Evolutionary conservation across 2,113 vertebrate genomes (phyloP), one percentile per base, ranked within the genome.

Genomic region (Pica pica): DNA sequence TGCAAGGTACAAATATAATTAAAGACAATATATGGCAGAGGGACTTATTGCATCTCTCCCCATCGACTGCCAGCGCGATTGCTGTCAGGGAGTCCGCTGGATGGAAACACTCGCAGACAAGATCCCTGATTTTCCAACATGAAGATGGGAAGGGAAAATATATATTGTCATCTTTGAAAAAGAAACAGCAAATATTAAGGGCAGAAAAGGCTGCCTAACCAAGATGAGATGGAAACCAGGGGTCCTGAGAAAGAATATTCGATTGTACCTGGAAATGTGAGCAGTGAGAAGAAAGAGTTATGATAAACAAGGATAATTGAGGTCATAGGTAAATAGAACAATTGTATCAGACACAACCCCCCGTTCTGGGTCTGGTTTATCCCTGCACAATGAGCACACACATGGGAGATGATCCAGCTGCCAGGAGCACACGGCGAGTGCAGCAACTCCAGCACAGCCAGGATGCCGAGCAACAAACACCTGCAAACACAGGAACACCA

Each of bases 1-100:
- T 96, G 92, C 95, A 56, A 56, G 37, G 79, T 77, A 64, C 41
- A 87, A 93, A 50, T 61, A 52, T 86, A 96, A 96, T 97, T 97
- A 96, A 93, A 59, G 89, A 19, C 86, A 82, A 15, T 18, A 23
- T 37, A 13, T 6, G 52, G 74, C 73, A 95, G 83, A 76, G 82
- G 69, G 63, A 59, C 10, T 79, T 73, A 94, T 75, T 42, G 20
- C 90, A 68, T 67, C 89, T 93, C 81, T 74, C 28, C 24, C 69
- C 16, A 77, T 44, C 56, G 60, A 33, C 77, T 55, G 86, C 46
- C 42, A 23, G 60, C 0, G 47, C 8, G 60, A 47, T 42, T 49
- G 79, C 44, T 12, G 33, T 7, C 22, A n/a, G 52, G 3, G 53
- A 92, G 75, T 60, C 24, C 71, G 12, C 83, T 61, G 78, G 71